phyloP scores from a whole-genome alignment of 2,113 vertebrate species.

The Campylomormyrus numenius region DNA sequence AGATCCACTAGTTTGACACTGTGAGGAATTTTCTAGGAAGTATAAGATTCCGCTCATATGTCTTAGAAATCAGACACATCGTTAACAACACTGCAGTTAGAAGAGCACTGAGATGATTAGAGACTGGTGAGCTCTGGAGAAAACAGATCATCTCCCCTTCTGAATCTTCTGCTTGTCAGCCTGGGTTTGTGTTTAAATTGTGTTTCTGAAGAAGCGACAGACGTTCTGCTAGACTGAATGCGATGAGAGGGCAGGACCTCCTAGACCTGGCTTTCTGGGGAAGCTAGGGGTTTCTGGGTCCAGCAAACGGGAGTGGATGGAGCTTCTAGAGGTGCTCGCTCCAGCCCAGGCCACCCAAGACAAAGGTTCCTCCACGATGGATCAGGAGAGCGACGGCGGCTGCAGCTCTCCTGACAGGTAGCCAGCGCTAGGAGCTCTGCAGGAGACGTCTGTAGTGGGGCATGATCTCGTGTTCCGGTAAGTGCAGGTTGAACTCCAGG shows the following conservation, averaged over 20 bases:
- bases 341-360: not conserved
- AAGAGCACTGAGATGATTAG: not conserved
- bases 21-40: not conserved
- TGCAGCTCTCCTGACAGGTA: constrained; percentile 47
- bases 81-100: not conserved
- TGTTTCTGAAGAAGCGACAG: not conserved
- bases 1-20: not conserved
- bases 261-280: not conserved
- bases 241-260: not conserved
- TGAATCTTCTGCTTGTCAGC: not conserved
- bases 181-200: not conserved
- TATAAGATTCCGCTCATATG: not conserved
- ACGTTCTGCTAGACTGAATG: not conserved
- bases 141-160: not conserved
- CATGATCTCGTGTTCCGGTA: constrained; percentile 92
- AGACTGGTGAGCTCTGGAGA: not conserved
- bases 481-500: constrained; percentile 93
- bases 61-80: not conserved
- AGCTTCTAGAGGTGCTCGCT: not conserved
- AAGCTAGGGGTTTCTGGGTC: not conserved
- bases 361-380: not conserved
- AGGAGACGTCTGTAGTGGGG: constrained; percentile 94
- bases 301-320: not conserved
- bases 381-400: constrained; percentile 43
- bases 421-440: constrained; percentile 85